Evolutionary conservation across 2,888 invertebrate species (phyloP).

Genomic region (Agrotis segetum): DNA sequence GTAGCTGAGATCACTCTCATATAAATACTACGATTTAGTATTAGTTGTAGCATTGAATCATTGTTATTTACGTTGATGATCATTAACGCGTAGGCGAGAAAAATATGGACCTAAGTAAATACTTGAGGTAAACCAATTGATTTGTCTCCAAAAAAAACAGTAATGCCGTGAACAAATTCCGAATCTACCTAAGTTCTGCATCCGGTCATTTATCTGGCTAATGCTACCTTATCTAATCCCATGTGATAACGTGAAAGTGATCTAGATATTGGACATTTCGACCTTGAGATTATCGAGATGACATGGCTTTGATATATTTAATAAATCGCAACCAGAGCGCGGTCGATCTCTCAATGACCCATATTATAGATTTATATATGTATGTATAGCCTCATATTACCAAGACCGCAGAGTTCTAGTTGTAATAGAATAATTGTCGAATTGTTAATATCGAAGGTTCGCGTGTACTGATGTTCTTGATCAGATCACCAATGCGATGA

Average conservation of each 20-base stretch:
- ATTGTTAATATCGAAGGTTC: background rate
- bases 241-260: slow-evolving; percentile 10
- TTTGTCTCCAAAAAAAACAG: background rate
- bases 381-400: background rate
- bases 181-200: background rate
- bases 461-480: background rate
- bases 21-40: slow-evolving; percentile 47
- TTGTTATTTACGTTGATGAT: slow-evolving; percentile 64
- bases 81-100: slow-evolving; percentile 48
- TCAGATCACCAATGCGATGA: background rate
- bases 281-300: slow-evolving; percentile 18
- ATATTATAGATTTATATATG: background rate
- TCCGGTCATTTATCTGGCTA: slow-evolving; percentile 4
- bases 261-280: slow-evolving; percentile 24
- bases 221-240: slow-evolving; percentile 14
- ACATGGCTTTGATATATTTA: slow-evolving; percentile 3
- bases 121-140: slow-evolving; percentile 19
- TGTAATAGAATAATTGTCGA: background rate
- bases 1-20: slow-evolving; percentile 55
- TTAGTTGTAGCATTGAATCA: slow-evolving; percentile 53
- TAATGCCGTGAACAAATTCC: background rate
- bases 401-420: background rate
- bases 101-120: slow-evolving; percentile 35
- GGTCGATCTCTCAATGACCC: background rate
- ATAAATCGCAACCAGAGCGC: background rate